These are phyloP conservation scores for Mesorhabditis spiculigera DNA, from an alignment of 2,888 invertebrate genomes.

Conservation along the genomic window DNA sequence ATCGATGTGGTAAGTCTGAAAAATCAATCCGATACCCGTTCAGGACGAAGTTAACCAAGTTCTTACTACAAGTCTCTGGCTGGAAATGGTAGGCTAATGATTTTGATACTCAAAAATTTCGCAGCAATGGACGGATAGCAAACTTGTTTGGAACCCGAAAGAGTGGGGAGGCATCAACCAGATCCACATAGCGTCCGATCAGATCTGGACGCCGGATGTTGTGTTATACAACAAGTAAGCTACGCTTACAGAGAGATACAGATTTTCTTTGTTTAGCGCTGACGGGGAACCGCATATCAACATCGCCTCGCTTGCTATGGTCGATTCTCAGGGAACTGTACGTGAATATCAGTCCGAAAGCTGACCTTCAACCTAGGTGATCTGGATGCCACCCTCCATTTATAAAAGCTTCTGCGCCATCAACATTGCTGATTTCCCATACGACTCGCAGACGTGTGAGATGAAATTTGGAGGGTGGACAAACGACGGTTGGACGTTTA, in stretches of 20 bases:
- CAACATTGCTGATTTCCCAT: conserved; percentile 60
- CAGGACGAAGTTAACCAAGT: conserved; percentile 46
- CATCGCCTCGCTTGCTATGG: conserved; percentile 34
- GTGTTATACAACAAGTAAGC: conserved; percentile 82
- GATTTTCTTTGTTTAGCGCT: conserved; percentile 29
- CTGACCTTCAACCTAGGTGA: conserved; percentile 7
- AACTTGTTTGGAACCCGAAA: conserved; percentile 82
- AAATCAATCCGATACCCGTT: neutral
- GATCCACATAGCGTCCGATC: conserved; percentile 89
- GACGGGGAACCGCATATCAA: conserved; percentile 47
- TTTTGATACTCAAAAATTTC: conserved; percentile 8
- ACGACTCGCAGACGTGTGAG: conserved; percentile 41
- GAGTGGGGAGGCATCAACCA: conserved; percentile 91
- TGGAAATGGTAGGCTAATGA: conserved; percentile 35
- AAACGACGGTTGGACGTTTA: conserved; percentile 70
- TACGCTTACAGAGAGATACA: neutral
- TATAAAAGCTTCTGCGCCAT: conserved; percentile 55
- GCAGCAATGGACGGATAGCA: conserved; percentile 84
- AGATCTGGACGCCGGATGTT: conserved; percentile 92
- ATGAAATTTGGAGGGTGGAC: conserved; percentile 74
- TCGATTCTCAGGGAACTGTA: conserved; percentile 41
- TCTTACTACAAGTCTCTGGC: conserved; percentile 43
- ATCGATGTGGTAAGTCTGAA: conserved; percentile 31
- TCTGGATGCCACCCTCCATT: conserved; percentile 46
- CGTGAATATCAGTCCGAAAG: neutral